phyloP scores from a whole-genome alignment of 1,140 invertebrate species.

The Papilio aristodemus region DNA sequence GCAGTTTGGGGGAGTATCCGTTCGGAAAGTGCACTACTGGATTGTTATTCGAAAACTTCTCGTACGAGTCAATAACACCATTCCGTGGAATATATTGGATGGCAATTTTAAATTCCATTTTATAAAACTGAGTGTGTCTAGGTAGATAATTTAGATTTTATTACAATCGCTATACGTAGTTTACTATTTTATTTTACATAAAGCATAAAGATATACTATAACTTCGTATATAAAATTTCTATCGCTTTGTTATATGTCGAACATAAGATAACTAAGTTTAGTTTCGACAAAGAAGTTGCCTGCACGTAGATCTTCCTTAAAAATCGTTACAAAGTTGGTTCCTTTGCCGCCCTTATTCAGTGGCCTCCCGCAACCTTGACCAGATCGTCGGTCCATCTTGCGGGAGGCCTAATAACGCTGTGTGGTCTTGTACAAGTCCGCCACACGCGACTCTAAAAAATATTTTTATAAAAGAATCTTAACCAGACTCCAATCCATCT shows the following conservation, averaged over 20 bases:
- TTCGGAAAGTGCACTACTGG: conserved; percentile 50
- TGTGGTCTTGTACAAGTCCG: too few relatives aligned
- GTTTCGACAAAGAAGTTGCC: too few relatives aligned
- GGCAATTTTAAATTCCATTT: conserved; percentile 58
- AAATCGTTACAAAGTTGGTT: too few relatives aligned
- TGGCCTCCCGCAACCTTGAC: too few relatives aligned
- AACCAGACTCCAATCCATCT: too few relatives aligned
- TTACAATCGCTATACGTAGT: conserved; percentile 19
- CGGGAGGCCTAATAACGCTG: too few relatives aligned
- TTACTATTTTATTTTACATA: conserved; percentile 18
- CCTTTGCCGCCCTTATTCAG: too few relatives aligned
- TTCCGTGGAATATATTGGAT: conserved; percentile 65
- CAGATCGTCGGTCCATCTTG: too few relatives aligned
- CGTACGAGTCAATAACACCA: conserved; percentile 70
- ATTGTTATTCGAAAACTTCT: conserved; percentile 58
- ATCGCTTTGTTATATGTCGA: neutral
- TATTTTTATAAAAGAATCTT: neutral
- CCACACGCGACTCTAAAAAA: too few relatives aligned
- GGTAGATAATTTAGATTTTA: conserved; percentile 20
- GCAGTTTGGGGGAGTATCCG: conserved; percentile 53
- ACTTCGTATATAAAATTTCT: neutral
- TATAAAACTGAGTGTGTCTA: conserved; percentile 34
- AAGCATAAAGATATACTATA: neutral
- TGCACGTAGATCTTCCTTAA: too few relatives aligned
- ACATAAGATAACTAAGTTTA: too few relatives aligned